Base-by-base conservation (phyloP, 2,888 invertebrate species). In the Psylliodes chrysocephalus region DNA sequence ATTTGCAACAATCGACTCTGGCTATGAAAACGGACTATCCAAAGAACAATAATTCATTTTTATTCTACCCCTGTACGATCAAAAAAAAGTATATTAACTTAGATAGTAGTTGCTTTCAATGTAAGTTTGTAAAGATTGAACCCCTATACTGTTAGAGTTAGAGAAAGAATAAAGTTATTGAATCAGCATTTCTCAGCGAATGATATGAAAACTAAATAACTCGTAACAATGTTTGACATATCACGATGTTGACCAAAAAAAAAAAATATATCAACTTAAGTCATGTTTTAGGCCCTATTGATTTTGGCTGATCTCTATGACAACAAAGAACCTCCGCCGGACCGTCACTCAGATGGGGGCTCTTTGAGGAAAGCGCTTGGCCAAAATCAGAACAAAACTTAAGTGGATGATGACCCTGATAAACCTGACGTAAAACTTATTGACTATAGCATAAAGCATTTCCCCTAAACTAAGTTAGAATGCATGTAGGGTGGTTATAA, bases 61-160 rank as follows among this genome's bases (percentile, higher is more conserved):
- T 64, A 66, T 64, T 61, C 52, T 59, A 63, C 52, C 61, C 63
- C 56, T 60, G 55, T 64, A 60, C 56, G 40, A n/a, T n/a, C n/a
- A n/a, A n/a, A 66, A 55, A 57, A 63, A 68, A 61, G 30, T 60
- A 44, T 57, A 52, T 64, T 42, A 61, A 53, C 17, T 60, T 71
- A 73, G 72, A 66, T 73, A 71, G 71, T 75, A 75, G 75, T 73
- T 72, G 75, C 75, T 74, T 75, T 74, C 57, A 63, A 69, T 74
- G 73, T 73, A 55, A 59, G 63, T 52, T 59, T 64, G 63, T 67
- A 54, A 40, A 38, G 61, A 65, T 61, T 68, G 76, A 67, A 79
- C 79, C 79, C 79, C 78, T 79, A 79, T 79, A 79, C 78, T 79
- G 77, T 78, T 77, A 78, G 77, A 77, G 77, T 71, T 73, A 74